Evolutionary conservation across 2,113 vertebrate species (phyloP), one percentile per base, ranked within the genome.

Genomic region (Geococcyx californianus): DNA sequence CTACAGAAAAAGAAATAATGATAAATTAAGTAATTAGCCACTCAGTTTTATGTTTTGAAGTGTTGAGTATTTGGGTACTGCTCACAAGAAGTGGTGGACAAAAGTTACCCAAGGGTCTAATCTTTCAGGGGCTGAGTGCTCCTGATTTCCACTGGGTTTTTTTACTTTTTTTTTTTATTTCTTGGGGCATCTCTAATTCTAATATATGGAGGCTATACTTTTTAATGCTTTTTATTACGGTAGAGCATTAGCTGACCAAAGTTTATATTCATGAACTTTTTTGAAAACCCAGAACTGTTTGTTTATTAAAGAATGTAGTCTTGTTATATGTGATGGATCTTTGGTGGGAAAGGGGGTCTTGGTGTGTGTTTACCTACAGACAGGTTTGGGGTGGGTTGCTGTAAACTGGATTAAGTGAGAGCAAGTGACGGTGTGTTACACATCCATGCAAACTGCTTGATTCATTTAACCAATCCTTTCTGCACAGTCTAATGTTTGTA

Each of bases 1-100:
- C 91, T 97, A 94, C 89, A 93, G 40, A 96, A 98, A 97, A 98
- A 96, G 73, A 97, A 98, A 97, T 98, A 12, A 97, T 97, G 97
- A 98, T 98, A 67, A 97, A 98, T 98, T 92, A 97, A 97, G 91
- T 97, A 97, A 98, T 98, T 98, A 98, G 86, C 47, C 51, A 56
- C 84, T 82, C 69, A 93, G 85, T 97, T 98, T 97, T 94, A 52
- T 80, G 45, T 95, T 98, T 97, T 96, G 54, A 21, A 25, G 31
- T 88, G 42, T 74, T 81, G 89, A 96, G 82, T 96, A 89, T 95
- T 95, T 93, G 96, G 94, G 42, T 93, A 70, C 80, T 49, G 10
- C 45, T 68, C 34, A 55, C 28, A 60, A 80, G 58, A 96, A 97
- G 0, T 66, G 80, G 64, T 60, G 42, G 60, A 93, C 56, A 55